Evolutionary conservation across 2,113 vertebrate genomes (phyloP).

Genomic region (Colistium nudipinnis): DNA sequence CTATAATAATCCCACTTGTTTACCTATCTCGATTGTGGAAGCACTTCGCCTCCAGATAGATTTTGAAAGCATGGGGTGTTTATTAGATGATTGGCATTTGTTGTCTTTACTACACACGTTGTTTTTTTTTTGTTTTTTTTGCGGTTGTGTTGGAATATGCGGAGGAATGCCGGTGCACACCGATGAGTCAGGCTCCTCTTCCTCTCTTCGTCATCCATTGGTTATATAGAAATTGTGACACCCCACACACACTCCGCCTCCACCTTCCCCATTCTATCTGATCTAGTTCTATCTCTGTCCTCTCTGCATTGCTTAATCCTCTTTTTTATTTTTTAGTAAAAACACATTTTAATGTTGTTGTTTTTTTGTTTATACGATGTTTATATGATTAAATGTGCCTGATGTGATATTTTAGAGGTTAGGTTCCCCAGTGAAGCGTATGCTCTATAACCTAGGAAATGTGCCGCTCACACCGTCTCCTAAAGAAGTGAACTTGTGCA

Average conservation of each 20-base stretch:
- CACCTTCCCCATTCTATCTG: background rate
- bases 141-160: conserved; percentile 50
- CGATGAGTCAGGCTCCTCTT: conserved; percentile 67
- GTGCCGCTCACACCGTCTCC: too few relatives aligned
- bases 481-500: background rate
- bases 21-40: conserved; percentile 57
- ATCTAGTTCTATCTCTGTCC: background rate
- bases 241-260: background rate
- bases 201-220: conserved; percentile 64
- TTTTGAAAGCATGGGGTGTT: conserved; percentile 55
- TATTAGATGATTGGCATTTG: too few relatives aligned
- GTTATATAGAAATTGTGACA: conserved; percentile 38
- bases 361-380: too few relatives aligned
- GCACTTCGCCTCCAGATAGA: conserved; percentile 50
- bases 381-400: too few relatives aligned
- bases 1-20: conserved; percentile 21
- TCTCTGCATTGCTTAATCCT: background rate
- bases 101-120: too few relatives aligned
- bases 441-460: too few relatives aligned
- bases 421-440: too few relatives aligned
- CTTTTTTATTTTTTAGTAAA: background rate
- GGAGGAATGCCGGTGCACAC: conserved; percentile 62
- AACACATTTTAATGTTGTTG: background rate
- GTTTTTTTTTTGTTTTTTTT: background rate
- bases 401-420: too few relatives aligned